Conservation (phyloP, 1,140 invertebrate genomes). For the Trinorchestia longiramus region DNA sequence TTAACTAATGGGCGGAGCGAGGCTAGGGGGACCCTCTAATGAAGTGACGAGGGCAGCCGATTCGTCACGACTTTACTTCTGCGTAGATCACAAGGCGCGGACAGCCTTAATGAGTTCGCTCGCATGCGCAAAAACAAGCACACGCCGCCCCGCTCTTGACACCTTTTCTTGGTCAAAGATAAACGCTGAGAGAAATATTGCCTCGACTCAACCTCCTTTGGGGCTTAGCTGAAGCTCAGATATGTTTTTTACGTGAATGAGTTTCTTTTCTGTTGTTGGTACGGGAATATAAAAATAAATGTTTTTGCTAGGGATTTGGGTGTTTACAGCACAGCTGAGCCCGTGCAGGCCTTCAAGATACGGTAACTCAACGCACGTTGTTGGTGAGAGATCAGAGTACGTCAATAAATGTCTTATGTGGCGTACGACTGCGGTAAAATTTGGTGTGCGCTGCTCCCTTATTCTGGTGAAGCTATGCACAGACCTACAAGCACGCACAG, state of each 20-base stretch:
- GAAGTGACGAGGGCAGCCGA: slow-evolving; percentile 18
- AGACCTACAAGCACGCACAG: background rate
- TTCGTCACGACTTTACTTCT: slow-evolving; percentile 14
- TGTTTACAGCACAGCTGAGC: no score
- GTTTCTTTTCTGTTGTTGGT: background rate
- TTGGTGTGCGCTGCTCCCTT: background rate
- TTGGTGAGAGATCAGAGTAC: background rate
- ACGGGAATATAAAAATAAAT: background rate
- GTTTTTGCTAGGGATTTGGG: background rate
- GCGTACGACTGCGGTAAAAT: background rate
- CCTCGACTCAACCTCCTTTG: background rate
- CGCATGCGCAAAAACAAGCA: slow-evolving; percentile 20
- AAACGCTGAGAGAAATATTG: background rate
- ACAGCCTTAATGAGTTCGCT: slow-evolving; percentile 5
- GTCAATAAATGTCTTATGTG: background rate
- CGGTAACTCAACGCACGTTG: background rate
- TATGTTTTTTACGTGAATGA: background rate
- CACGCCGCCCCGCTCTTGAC: background rate
- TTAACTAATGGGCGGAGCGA: background rate
- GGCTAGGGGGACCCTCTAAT: slow-evolving; percentile 16
- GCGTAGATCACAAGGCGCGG: slow-evolving; percentile 3
- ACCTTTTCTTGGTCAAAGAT: background rate
- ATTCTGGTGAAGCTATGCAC: background rate
- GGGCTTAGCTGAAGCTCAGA: background rate
- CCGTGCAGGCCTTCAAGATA: background rate